Evolutionary conservation across 1,140 invertebrate genomes (phyloP).

Genomic region (Bombus affinis): DNA sequence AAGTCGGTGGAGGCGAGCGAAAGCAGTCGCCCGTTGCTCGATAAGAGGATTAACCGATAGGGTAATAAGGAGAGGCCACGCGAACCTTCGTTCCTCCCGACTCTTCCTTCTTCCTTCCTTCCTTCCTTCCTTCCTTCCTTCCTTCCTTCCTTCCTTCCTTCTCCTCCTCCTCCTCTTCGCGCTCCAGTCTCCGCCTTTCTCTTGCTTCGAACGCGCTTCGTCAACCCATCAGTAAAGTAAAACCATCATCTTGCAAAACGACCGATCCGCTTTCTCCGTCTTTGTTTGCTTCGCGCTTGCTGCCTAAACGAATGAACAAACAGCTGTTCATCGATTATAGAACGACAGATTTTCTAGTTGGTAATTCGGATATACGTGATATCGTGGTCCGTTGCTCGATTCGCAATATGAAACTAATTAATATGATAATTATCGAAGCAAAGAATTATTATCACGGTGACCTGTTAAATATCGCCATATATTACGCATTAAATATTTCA

Average conservation of each 20-base stretch:
- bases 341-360: neutral
- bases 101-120: no score
- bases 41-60: constrained; percentile 55
- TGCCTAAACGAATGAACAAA: neutral
- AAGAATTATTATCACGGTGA: neutral
- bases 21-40: constrained; percentile 15
- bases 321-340: neutral
- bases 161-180: accelerated
- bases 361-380: neutral
- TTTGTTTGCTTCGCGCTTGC: neutral
- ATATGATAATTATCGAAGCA: neutral
- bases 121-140: no score
- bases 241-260: no score
- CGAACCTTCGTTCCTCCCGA: neutral
- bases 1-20: constrained; percentile 24
- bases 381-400: neutral
- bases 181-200: no score
- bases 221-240: no score
- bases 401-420: neutral
- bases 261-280: neutral
- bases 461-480: neutral
- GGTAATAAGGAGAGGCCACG: constrained; percentile 42
- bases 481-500: neutral
- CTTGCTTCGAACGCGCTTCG: no score
- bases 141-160: accelerated